Evolutionary conservation across 1,140 invertebrate species (phyloP), one percentile per base, ranked within the genome.

Genomic region (Hetaerina americana): DNA sequence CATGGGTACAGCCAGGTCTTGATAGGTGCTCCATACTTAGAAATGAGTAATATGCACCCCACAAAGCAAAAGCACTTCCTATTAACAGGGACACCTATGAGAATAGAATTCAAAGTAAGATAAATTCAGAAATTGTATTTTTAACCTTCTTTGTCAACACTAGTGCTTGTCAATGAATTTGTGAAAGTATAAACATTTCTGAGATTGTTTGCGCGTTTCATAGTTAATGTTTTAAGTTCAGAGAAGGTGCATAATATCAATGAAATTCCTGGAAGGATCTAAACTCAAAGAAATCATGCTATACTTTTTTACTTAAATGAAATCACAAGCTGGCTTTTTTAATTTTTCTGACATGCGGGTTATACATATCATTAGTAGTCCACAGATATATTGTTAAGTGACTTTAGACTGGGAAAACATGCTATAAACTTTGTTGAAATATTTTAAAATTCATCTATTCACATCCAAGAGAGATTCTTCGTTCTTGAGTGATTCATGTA

Each of bases 1-100:
- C 83, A 77, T 90, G 90, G 40, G 22, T n/a, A 57, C 22, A 57
- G 2, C 40, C 40, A 3, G 15, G 40, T n/a, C 15, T n/a, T 10
- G 40, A 57, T 12, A n/a, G 15, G 22, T 57, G 40, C 40, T 18
- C 40, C 40, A 57, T 57, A n/a, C 40, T 10, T 3, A 5, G 22
- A n/a, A 57, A 57, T 12, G 40, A 18, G 40, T 57, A 57, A n/a
- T 57, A 57, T 12, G 22, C 15, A 18, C 15, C 40, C 40, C 40
- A 57, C 2, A 57, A 2, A 18, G 40, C 40, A 3, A 57, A 57
- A 18, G 40, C 40, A 57, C 40, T 57, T 57, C 40, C 40, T n/a
- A 57, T 57, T 3, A 57, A 5, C 2, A 57, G 10, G 2, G 40
- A 3, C 15, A 18, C 40, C 40, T 57, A n/a, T 1, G 22, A 57